Percentiles rank a stretch among this genome's conserved stretches.
phyloP scores from a whole-genome alignment of 2,797 vertebrate genomes.

The Sphaeramia orbicularis region DNA sequence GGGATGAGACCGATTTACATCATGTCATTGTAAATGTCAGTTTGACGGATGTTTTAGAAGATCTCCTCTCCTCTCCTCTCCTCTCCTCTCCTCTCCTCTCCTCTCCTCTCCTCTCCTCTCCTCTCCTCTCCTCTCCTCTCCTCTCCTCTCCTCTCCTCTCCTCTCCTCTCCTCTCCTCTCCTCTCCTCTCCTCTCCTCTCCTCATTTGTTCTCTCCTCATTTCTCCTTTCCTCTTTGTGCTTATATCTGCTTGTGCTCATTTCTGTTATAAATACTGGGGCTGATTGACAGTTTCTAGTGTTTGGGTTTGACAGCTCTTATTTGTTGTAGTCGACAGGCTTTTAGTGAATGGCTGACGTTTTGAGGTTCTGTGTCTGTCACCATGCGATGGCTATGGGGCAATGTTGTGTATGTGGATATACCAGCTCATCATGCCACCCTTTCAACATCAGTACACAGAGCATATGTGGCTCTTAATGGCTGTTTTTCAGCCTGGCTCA shows the following conservation, averaged over 20 bases:
- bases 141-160: too few species aligned
- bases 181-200: too few species aligned
- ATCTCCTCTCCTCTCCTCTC: slow-evolving; percentile 4
- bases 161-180: too few species aligned
- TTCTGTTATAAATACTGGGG: slow-evolving; percentile 70
- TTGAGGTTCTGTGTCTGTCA: slow-evolving; percentile 70
- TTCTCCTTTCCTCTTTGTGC: slow-evolving; percentile 14
- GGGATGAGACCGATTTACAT: too few species aligned
- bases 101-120: not conserved
- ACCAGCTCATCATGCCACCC: slow-evolving; percentile 31
- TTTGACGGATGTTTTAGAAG: too few species aligned
- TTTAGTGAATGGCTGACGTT: slow-evolving; percentile 73
- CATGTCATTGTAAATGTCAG: too few species aligned
- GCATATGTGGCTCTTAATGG: slow-evolving; percentile 43
- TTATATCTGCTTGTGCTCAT: slow-evolving; percentile 49
- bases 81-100: not conserved
- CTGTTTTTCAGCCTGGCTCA: slow-evolving; percentile 34
- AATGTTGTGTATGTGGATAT: slow-evolving; percentile 49
- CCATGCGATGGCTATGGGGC: slow-evolving; percentile 58
- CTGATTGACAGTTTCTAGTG: slow-evolving; percentile 77
- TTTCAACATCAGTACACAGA: slow-evolving; percentile 47
- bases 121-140: slow-evolving; percentile 20
- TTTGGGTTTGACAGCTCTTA: slow-evolving; percentile 76
- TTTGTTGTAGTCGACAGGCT: slow-evolving; percentile 72
- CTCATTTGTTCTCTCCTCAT: slow-evolving; percentile 5